A percentile compares a stretch with the other conserved stretches of the same genome.
Conservation (phyloP, 1,140 invertebrate genomes). For the Euura lappo region DNA sequence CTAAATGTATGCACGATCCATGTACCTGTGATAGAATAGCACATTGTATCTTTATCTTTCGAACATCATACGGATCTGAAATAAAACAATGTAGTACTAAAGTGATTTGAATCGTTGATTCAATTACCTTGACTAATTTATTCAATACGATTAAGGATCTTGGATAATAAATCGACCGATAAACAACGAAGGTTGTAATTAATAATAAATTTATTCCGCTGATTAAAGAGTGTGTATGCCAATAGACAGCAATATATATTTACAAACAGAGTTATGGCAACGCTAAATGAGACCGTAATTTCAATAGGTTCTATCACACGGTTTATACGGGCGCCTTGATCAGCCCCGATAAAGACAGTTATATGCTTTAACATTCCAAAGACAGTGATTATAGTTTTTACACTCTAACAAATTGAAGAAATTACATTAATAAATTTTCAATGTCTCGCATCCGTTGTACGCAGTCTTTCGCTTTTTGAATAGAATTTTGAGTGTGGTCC, state of each 20-base stretch:
- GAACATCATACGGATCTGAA: conserved; percentile 13
- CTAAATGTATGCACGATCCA: conserved; percentile 12
- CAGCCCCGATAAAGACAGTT: not conserved
- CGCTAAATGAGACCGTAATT: not conserved
- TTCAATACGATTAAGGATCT: no score
- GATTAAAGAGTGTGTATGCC: not conserved
- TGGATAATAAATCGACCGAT: no score
- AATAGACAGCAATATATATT: conserved; percentile 11
- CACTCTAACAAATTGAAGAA: no score
- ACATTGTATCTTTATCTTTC: conserved; percentile 26
- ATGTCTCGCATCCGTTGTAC: no score
- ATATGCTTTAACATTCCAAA: not conserved
- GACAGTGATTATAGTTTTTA: not conserved
- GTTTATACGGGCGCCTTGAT: not conserved
- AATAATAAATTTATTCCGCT: conserved; percentile 7
- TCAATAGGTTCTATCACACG: not conserved
- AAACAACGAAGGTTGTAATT: not conserved
- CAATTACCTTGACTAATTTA: no score
- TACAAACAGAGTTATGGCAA: conserved; percentile 12
- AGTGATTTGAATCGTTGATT: not conserved
- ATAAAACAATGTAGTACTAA: not conserved
- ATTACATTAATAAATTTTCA: no score
- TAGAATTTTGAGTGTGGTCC: no score
- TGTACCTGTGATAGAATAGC: conserved; percentile 39
- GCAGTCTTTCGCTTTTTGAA: no score